These are phyloP conservation scores for Hoplostethus atlanticus DNA, from an alignment of 2,797 vertebrate species.

Conservation along the genomic window DNA sequence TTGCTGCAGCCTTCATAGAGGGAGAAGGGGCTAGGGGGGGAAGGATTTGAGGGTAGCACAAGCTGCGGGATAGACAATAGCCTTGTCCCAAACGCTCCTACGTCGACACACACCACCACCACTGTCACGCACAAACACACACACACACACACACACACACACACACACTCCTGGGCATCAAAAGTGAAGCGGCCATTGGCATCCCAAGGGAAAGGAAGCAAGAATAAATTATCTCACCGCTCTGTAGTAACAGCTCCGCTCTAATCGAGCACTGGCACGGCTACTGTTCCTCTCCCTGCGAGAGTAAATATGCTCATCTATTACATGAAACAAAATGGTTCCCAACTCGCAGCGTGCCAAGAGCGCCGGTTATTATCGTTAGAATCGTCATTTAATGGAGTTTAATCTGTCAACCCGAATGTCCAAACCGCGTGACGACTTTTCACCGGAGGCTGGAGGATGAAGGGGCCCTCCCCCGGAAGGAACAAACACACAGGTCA, in stretches of 20 bases:
- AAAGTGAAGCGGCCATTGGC: slow-evolving; percentile 54
- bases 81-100: slow-evolving; percentile 39
- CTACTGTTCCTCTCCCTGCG: slow-evolving; percentile 63
- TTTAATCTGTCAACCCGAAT: slow-evolving; percentile 59
- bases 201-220: slow-evolving; percentile 55
- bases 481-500: slow-evolving; percentile 37
- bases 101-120: slow-evolving; percentile 9
- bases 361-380: slow-evolving; percentile 54
- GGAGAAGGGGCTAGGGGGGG: slow-evolving; percentile 40
- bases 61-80: slow-evolving; percentile 53
- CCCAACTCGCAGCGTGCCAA: slow-evolving; percentile 47
- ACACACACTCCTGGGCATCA: slow-evolving; percentile 28
- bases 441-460: slow-evolving; percentile 15
- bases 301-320: slow-evolving; percentile 77
- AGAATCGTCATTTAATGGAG: slow-evolving; percentile 64
- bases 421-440: slow-evolving; percentile 32
- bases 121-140: slow-evolving; percentile 31
- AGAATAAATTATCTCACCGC: slow-evolving; percentile 72
- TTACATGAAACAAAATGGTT: slow-evolving; percentile 74
- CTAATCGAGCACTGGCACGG: slow-evolving; percentile 72
- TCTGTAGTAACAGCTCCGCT: slow-evolving; percentile 75
- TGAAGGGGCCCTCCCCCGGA: slow-evolving; percentile 10
- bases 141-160: slow-evolving; percentile 29
- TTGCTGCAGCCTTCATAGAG: slow-evolving; percentile 37
- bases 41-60: slow-evolving; percentile 45